Conservation (phyloP, 2,888 invertebrate species). For the Agonopterix alstromeriana region DNA sequence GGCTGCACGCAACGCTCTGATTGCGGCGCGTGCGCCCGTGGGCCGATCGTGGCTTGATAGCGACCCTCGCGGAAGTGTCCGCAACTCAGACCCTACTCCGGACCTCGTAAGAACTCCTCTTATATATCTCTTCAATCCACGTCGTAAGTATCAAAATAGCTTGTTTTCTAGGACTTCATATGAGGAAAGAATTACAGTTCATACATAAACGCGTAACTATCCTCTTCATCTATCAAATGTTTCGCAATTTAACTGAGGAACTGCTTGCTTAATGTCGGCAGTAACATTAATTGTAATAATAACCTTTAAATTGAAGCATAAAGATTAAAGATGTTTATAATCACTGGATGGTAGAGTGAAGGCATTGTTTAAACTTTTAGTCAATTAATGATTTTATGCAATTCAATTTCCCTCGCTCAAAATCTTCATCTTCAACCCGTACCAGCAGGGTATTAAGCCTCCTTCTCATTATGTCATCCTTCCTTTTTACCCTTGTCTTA, state of each 20-base stretch:
- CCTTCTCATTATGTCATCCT: too few relatives aligned
- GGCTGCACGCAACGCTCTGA: slow-evolving; percentile 40
- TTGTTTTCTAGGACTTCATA: too few relatives aligned
- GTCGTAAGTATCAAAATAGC: too few relatives aligned
- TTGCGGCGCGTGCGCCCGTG: slow-evolving; percentile 14
- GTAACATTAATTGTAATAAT: background rate
- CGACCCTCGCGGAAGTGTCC: slow-evolving; percentile 25
- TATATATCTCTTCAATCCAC: background rate
- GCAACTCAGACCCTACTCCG: slow-evolving; percentile 1
- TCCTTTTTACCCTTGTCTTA: too few relatives aligned
- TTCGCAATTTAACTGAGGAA: slow-evolving; percentile 22
- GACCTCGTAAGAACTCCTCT: background rate
- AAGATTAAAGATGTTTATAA: too few relatives aligned
- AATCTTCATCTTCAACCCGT: too few relatives aligned
- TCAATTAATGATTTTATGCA: too few relatives aligned
- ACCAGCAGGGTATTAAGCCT: too few relatives aligned
- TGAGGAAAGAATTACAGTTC: background rate
- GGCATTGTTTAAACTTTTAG: too few relatives aligned
- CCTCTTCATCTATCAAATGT: slow-evolving; percentile 29
- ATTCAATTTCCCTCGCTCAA: too few relatives aligned
- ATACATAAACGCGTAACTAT: slow-evolving; percentile 17
- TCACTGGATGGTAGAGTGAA: too few relatives aligned
- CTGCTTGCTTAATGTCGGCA: slow-evolving; percentile 9
- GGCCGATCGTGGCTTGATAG: slow-evolving; percentile 27
- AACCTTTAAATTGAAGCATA: too few relatives aligned